Base-by-base conservation (phyloP, 2,888 invertebrate genomes). In the Archips crataeganus region DNA sequence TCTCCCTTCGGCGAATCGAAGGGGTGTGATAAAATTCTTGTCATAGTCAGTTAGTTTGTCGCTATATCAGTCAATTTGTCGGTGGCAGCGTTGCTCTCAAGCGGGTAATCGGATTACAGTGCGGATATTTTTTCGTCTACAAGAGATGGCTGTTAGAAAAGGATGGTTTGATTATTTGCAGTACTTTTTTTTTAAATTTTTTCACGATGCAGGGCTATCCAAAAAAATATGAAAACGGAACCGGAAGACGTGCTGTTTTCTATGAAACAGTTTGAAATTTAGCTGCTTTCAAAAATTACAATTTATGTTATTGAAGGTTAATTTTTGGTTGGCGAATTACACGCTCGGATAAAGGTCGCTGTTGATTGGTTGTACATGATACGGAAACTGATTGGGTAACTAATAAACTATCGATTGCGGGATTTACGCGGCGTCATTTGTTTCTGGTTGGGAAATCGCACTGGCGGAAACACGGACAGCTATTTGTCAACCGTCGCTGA, bases 401-500 rank as follows among this genome's bases (percentile, higher is more conserved):
- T 87, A 88, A 89, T 90, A 90, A 90, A 86, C 83, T 84, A 86
- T 83, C 82, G 84, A 88, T 87, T 86, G 86, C 82, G 82, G 79
- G 81, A 80, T 85, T 83, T 80, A 73, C 80, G 73, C 77, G 77
- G 78, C 78, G 78, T 74, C 78, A 80, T 81, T 84, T 83, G 81
- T 80, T 81, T 79, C 82, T 65, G 77, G 78, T 77, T 78, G 81
- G 74, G 81, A 82, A 88, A 91, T 90, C 85, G 84, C 86, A 85
- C 86, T 82, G 82, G 82, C 76, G 78, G 79, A 80, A 80, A 87
- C 90, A 85, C 88, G 89, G 91, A 92, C 88, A 86, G 89, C 89
- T 88, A 90, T 92, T 91, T 92, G 91, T 91, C 93, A 90, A 82
- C 84, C 84, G 85, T 88, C 89, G 87, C 80, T 86, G 87, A 87